A percentile compares a stretch with the other conserved stretches of the same genome.
Evolutionary conservation across 1,140 invertebrate species (phyloP).

Genomic region (Metaphire vulgaris): DNA sequence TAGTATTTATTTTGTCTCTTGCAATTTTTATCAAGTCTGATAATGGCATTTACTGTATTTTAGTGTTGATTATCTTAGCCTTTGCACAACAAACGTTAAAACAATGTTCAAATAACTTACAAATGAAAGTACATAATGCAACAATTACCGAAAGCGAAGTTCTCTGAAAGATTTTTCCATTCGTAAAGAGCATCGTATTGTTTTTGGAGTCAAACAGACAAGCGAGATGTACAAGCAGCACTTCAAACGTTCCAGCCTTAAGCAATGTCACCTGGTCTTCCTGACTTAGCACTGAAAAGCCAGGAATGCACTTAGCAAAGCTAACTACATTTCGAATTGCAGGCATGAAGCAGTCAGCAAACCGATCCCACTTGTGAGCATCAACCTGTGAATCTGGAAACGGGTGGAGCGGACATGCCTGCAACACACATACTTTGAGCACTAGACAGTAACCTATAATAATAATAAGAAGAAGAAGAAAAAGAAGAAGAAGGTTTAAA

Average conservation of each 20-base stretch:
- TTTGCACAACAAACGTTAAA: too few relatives aligned
- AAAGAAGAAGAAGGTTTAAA: too few relatives aligned
- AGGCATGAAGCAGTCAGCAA: constrained; percentile 56
- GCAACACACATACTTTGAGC: too few relatives aligned
- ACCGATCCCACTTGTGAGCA: constrained; percentile 40
- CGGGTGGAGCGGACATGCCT: constrained; percentile 90
- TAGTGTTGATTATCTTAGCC: too few relatives aligned
- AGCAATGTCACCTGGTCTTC: constrained; percentile 80
- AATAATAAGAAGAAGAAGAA: too few relatives aligned
- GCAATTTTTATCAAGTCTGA: too few relatives aligned
- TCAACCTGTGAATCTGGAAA: constrained; percentile 58
- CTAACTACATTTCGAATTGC: constrained; percentile 94
- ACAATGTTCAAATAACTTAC: too few relatives aligned
- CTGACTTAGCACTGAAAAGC: constrained; percentile 82
- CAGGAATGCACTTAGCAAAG: constrained; percentile 91
- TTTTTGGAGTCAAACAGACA: constrained; percentile 48
- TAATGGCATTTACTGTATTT: too few relatives aligned
- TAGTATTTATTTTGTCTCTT: too few relatives aligned
- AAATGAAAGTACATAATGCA: too few relatives aligned
- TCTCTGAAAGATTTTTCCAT: constrained; percentile 43
- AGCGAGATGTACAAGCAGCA: constrained; percentile 45
- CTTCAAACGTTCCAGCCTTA: constrained; percentile 52
- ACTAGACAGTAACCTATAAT: too few relatives aligned
- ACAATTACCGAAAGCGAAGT: constrained; percentile 38
- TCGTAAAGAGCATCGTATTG: constrained; percentile 50